Conservation (phyloP, 2,888 invertebrate genomes). For the Schizotus pectinicornis region DNA sequence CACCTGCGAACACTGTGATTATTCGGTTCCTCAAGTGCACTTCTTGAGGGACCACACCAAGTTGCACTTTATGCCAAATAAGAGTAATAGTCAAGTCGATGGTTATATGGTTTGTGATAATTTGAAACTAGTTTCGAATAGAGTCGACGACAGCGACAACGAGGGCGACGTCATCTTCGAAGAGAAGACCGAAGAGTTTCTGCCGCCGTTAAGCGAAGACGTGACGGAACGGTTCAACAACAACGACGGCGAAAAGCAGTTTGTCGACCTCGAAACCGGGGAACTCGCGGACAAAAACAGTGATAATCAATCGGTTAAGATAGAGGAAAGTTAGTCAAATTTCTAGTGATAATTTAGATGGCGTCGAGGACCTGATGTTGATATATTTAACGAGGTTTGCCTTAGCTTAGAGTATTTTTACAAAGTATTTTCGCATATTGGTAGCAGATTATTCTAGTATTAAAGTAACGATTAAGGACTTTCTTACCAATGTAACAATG, state of each 20-base stretch:
- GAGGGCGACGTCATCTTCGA: slow-evolving; percentile 46
- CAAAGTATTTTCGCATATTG: slow-evolving; percentile 57
- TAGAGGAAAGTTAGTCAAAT: slow-evolving; percentile 52
- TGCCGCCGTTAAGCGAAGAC: slow-evolving; percentile 43
- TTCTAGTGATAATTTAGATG: slow-evolving; percentile 50
- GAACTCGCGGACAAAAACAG: slow-evolving; percentile 49
- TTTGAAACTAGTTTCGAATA: slow-evolving; percentile 64
- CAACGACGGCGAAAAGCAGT: slow-evolving; percentile 55
- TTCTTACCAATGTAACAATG: slow-evolving; percentile 34
- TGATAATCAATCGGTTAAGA: slow-evolving; percentile 37
- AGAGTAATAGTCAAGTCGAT: slow-evolving; percentile 62
- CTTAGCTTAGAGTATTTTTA: slow-evolving; percentile 58
- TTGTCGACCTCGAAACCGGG: slow-evolving; percentile 56
- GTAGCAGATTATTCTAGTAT: slow-evolving; percentile 44
- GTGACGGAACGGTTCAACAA: slow-evolving; percentile 48
- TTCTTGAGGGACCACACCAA: slow-evolving; percentile 80
- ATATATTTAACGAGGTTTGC: slow-evolving; percentile 47
- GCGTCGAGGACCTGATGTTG: slow-evolving; percentile 28
- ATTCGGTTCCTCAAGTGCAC: slow-evolving; percentile 75
- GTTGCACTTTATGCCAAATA: slow-evolving; percentile 73
- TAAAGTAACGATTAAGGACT: slow-evolving; percentile 36
- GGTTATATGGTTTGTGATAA: slow-evolving; percentile 68
- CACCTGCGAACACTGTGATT: slow-evolving; percentile 83
- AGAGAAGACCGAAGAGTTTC: slow-evolving; percentile 43
- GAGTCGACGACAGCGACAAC: slow-evolving; percentile 57